Conservation (phyloP, 2,797 vertebrate species). For the Sarcoramphus papa region DNA sequence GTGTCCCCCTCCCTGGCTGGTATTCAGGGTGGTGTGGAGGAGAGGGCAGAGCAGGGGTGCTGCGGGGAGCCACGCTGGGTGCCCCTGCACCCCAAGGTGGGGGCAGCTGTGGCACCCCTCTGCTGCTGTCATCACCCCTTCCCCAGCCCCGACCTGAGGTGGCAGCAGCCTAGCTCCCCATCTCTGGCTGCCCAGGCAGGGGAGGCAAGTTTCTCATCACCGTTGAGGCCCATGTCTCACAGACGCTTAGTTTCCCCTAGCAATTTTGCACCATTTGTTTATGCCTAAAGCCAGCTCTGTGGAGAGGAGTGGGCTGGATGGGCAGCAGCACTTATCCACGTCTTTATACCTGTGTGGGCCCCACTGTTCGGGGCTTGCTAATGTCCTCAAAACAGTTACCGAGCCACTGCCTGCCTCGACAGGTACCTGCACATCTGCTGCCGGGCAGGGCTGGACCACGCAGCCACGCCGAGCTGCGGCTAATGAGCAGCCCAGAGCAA, state of each 20-base stretch:
- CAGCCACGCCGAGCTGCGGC: fast-evolving
- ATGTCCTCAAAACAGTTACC: background rate
- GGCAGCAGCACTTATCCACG: background rate
- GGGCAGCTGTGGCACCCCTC: background rate
- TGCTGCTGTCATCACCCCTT: fast-evolving
- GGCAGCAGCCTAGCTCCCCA: background rate
- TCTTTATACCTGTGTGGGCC: fast-evolving
- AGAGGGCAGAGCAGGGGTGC: background rate
- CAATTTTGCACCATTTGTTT: background rate
- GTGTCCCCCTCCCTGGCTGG: background rate
- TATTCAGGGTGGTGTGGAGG: background rate
- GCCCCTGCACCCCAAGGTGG: background rate
- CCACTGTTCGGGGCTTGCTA: fast-evolving
- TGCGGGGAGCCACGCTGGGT: fast-evolving
- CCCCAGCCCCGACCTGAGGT: background rate
- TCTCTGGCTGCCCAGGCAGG: background rate
- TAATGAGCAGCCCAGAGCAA: background rate
- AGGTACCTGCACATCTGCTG: background rate
- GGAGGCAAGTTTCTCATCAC: background rate
- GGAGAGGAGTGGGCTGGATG: background rate
- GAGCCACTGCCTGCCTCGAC: fast-evolving
- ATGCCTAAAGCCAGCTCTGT: background rate
- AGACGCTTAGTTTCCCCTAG: background rate
- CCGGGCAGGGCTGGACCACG: background rate
- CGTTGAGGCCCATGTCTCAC: fast-evolving